Conservation (phyloP, 2,113 vertebrate genomes). For the Condylura cristata region DNA sequence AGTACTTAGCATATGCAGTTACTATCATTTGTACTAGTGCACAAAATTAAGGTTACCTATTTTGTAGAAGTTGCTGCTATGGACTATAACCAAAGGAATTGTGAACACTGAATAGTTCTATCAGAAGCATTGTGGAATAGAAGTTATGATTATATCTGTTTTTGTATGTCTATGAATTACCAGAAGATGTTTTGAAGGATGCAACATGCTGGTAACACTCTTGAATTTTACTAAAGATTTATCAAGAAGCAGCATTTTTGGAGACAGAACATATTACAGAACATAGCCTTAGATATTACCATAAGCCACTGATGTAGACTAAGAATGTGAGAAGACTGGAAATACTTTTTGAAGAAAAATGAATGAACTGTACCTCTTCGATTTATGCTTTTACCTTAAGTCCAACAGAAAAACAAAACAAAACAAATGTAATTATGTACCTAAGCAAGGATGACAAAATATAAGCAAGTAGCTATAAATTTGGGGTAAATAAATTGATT, state of each 20-base stretch:
- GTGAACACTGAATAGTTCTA: slow-evolving; percentile 3
- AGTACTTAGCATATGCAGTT: not conserved
- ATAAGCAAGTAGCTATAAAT: not conserved
- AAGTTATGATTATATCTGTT: not conserved
- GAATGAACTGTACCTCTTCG: not conserved
- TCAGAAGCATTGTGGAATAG: not conserved
- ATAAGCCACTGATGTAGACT: not conserved
- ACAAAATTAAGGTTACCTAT: not conserved
- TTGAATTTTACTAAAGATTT: slow-evolving; percentile 27
- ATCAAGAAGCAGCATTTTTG: slow-evolving; percentile 14
- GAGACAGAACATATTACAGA: not conserved
- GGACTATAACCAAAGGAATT: not conserved
- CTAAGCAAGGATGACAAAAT: not conserved
- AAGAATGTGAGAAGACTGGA: not conserved
- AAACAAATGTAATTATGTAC: slow-evolving; percentile 38
- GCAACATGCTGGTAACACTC: not conserved
- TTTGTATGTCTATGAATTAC: not conserved
- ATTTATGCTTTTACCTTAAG: not conserved
- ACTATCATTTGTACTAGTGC: not conserved
- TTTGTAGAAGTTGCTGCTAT: not conserved
- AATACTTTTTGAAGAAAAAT: slow-evolving; percentile 21
- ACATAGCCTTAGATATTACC: not conserved
- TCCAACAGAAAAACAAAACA: slow-evolving; percentile 6
- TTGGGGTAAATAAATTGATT: not conserved
- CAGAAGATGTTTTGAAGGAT: slow-evolving; percentile 6